Evolutionary conservation across 2,797 vertebrate species (phyloP).

Genomic region (Danio aesculapii): DNA sequence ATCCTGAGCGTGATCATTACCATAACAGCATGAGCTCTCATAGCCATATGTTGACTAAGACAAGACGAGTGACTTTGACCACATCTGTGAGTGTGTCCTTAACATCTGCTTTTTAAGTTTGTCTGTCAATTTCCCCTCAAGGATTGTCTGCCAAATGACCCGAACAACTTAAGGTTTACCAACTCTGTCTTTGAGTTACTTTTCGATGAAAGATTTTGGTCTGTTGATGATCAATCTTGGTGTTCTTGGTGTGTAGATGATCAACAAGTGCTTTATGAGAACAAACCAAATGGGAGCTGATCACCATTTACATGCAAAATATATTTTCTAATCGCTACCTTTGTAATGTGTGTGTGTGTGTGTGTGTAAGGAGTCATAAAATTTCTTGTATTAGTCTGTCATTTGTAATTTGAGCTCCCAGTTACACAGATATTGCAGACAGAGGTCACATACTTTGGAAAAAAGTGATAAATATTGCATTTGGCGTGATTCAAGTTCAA

Average conservation of each 20-base stretch:
- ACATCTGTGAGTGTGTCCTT: slow-evolving; percentile 50
- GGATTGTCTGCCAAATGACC: slow-evolving; percentile 40
- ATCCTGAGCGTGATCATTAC: slow-evolving; percentile 12
- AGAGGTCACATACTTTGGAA: slow-evolving; percentile 68
- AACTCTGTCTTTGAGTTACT: background rate
- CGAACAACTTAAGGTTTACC: background rate
- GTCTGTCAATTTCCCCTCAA: slow-evolving; percentile 26
- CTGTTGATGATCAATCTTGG: background rate
- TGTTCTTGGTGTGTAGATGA: background rate
- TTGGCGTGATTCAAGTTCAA: background rate
- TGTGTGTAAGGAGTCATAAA: too few species aligned
- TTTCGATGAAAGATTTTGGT: background rate
- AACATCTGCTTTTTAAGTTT: slow-evolving; percentile 54
- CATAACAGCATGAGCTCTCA: slow-evolving; percentile 3
- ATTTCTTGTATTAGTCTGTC: slow-evolving; percentile 62
- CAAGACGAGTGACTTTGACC: slow-evolving; percentile 44
- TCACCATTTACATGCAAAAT: background rate
- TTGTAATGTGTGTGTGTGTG: background rate
- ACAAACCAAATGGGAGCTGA: background rate
- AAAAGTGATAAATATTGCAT: slow-evolving; percentile 58
- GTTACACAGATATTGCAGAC: slow-evolving; percentile 31
- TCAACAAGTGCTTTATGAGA: background rate
- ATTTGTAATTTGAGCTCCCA: slow-evolving; percentile 64
- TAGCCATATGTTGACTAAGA: slow-evolving; percentile 1
- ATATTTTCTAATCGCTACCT: background rate